Percentiles rank a stretch among this genome's conserved stretches.
These are phyloP conservation scores for Scelioninae gen. 1 DNA, from an alignment of 2,888 invertebrate species.

Conservation along the genomic window DNA sequence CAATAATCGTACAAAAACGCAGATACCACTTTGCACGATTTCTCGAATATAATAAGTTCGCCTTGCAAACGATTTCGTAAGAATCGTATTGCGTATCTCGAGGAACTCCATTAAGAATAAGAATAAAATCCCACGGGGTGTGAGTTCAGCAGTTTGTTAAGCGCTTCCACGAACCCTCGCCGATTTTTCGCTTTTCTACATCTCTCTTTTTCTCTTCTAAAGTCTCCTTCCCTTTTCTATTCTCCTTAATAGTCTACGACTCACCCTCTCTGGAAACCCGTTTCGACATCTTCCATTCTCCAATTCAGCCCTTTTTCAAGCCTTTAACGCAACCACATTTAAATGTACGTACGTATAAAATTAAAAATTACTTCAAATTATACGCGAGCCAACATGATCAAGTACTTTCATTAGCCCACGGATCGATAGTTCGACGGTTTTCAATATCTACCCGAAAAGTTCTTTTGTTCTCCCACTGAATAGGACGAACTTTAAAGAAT, in stretches of 20 bases:
- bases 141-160: conserved; percentile 83
- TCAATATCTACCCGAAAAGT: conserved; percentile 23
- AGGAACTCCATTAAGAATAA: conserved; percentile 81
- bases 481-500: conserved; percentile 35
- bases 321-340: conserved; percentile 63
- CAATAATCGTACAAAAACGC: conserved; percentile 29
- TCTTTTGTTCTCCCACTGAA: conserved; percentile 4
- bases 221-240: conserved; percentile 62
- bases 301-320: conserved; percentile 66
- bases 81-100: conserved; percentile 77
- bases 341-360: conserved; percentile 54
- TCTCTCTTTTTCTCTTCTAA: conserved; percentile 63
- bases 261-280: conserved; percentile 64
- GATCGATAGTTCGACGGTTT: conserved; percentile 43
- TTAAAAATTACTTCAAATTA: conserved; percentile 58
- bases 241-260: conserved; percentile 68
- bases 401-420: conserved; percentile 39
- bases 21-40: conserved; percentile 42
- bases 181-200: conserved; percentile 70
- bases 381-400: conserved; percentile 20
- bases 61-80: conserved; percentile 69
- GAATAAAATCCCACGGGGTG: conserved; percentile 81
- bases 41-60: conserved; percentile 49
- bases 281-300: conserved; percentile 69
- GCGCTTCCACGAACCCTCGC: conserved; percentile 73